Percentiles rank a stretch among this genome's conserved stretches.
These are phyloP conservation scores for Globodera rostochiensis DNA, from an alignment of 1,140 invertebrate genomes.

Conservation along the genomic window DNA sequence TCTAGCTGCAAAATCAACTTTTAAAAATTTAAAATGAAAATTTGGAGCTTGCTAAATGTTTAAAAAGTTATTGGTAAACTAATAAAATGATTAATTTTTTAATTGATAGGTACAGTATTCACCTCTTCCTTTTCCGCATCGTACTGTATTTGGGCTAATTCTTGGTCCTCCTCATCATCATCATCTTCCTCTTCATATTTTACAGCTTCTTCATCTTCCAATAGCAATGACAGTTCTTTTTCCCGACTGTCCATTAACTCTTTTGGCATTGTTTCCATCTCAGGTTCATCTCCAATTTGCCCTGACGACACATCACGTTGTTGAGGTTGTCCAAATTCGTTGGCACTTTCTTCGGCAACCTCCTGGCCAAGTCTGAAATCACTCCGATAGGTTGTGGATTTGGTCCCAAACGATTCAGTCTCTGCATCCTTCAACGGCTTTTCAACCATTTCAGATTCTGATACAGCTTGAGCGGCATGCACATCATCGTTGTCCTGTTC, in stretches of 20 bases:
- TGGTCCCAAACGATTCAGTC: neutral
- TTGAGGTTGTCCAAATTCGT: neutral
- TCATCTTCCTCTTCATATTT: neutral
- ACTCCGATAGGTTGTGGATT: neutral
- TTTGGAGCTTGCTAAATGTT: neutral
- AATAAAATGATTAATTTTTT: too few relatives aligned
- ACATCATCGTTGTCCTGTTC: too few relatives aligned
- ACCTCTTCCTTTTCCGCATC: neutral
- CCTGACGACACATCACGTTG: too few relatives aligned
- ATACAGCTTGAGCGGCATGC: neutral
- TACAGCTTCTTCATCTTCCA: neutral
- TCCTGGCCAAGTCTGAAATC: neutral
- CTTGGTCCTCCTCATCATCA: constrained; percentile 3
- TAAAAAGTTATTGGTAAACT: neutral
- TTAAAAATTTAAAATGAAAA: neutral
- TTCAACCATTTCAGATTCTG: constrained; percentile 1
- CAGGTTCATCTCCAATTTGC: too few relatives aligned
- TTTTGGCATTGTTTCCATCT: neutral
- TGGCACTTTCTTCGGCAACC: neutral
- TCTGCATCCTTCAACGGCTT: neutral
- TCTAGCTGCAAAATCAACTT: neutral
- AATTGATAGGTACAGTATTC: neutral
- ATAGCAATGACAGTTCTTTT: neutral
- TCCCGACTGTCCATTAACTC: neutral
- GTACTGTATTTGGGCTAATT: neutral